phyloP scores from a whole-genome alignment of 2,888 invertebrate genomes.

The Lithodes maja region DNA sequence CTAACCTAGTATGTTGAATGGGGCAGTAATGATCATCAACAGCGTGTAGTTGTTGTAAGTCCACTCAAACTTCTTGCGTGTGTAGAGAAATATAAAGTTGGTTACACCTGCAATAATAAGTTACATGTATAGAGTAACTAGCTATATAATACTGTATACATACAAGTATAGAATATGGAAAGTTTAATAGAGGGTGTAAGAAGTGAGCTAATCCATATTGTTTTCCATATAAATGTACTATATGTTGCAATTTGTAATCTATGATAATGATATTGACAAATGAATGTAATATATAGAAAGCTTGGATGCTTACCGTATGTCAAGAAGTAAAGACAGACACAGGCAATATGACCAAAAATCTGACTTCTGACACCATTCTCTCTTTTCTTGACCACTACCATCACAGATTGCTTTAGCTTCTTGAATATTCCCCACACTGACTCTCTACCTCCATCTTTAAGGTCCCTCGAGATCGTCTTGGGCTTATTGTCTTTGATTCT shows the following conservation, averaged over 20 bases:
- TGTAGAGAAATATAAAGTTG: slow-evolving; percentile 23
- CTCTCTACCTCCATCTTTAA: not conserved
- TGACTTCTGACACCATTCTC: slow-evolving; percentile 6
- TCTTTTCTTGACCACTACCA: slow-evolving; percentile 3
- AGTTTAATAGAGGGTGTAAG: no score
- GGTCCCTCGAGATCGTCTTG: not conserved
- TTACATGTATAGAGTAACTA: slow-evolving; percentile 7
- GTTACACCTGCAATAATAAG: slow-evolving; percentile 11
- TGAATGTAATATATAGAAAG: not conserved
- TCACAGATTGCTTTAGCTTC: slow-evolving; percentile 13
- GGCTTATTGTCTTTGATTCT: slow-evolving; percentile 11
- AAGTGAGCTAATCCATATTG: no score
- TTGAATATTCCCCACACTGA: not conserved
- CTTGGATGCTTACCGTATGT: slow-evolving; percentile 2
- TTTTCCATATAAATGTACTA: no score
- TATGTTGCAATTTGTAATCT: not conserved
- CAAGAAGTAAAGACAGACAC: slow-evolving; percentile 20
- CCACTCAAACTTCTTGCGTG: slow-evolving; percentile 42
- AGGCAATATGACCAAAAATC: slow-evolving; percentile 26
- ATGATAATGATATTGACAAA: not conserved
- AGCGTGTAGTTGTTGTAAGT: slow-evolving; percentile 36
- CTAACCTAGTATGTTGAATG: slow-evolving; percentile 15
- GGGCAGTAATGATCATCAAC: not conserved
- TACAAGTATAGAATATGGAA: no score
- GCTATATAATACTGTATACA: not conserved